A percentile compares a stretch with the other conserved stretches of the same genome.
Evolutionary conservation across 2,113 vertebrate species (phyloP).

Genomic region (Melierax canorus): DNA sequence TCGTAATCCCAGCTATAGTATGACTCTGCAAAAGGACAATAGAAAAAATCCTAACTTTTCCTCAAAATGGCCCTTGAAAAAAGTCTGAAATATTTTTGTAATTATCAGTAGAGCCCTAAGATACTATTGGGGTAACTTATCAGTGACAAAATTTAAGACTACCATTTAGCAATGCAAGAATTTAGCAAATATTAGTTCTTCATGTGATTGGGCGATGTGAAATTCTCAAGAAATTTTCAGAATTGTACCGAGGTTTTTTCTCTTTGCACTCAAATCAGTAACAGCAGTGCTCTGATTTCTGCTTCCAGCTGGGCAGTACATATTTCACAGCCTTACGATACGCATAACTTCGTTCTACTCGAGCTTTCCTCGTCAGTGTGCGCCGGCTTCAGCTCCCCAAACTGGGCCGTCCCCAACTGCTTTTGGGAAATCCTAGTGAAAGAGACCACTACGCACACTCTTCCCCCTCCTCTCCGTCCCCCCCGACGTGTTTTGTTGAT

Average conservation of each 20-base stretch:
- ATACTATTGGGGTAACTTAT: background rate
- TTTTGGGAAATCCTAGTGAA: background rate
- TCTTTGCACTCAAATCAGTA: background rate
- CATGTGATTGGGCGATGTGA: background rate
- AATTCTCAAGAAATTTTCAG: constrained; percentile 9
- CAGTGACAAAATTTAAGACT: background rate
- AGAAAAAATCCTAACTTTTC: background rate
- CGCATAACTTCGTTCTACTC: background rate
- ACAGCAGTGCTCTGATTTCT: background rate
- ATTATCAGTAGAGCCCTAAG: background rate
- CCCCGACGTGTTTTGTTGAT: background rate
- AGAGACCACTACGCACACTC: background rate
- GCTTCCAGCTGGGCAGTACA: background rate
- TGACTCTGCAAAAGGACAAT: background rate
- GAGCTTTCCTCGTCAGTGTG: background rate
- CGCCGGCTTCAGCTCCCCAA: background rate
- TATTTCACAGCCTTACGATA: constrained; percentile 21
- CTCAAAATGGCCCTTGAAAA: background rate
- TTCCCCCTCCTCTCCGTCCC: background rate
- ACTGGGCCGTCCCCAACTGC: background rate
- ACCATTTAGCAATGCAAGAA: background rate
- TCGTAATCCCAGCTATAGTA: background rate
- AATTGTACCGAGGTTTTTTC: background rate
- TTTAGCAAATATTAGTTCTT: background rate
- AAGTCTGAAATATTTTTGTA: background rate